phyloP scores from a whole-genome alignment of 2,113 vertebrate genomes.

The rat (Rattus norvegicus) region DNA sequence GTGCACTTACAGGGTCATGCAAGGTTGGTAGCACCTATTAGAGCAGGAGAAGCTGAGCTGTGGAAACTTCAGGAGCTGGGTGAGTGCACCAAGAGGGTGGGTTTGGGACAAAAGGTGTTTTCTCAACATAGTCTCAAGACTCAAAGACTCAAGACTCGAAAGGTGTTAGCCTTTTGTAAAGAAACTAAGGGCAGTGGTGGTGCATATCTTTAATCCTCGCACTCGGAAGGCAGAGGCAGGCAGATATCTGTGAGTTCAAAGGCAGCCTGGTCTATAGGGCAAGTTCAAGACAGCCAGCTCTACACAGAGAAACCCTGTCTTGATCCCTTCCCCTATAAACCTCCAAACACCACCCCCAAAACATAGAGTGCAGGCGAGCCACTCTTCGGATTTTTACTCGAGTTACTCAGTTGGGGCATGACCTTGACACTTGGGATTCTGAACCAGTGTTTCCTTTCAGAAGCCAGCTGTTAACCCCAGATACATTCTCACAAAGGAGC shows the following conservation, averaged over 20 bases:
- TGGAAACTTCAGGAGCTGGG: background rate
- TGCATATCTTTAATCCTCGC: background rate
- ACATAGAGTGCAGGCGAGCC: background rate
- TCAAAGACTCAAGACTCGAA: background rate
- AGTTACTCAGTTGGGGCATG: background rate
- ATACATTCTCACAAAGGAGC: constrained; percentile 77
- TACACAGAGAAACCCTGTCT: background rate
- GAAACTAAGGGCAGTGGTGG: background rate
- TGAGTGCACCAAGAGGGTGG: background rate
- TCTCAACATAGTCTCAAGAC: background rate
- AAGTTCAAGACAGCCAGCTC: background rate
- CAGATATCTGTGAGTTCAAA: background rate
- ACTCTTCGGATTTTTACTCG: background rate
- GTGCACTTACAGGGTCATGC: background rate
- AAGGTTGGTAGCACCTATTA: too few species aligned
- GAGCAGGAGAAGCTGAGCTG: background rate
- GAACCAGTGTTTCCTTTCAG: constrained; percentile 48
- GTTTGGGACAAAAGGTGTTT: background rate
- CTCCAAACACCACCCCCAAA: too few species aligned
- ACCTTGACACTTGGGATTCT: constrained; percentile 60
- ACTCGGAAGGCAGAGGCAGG: background rate
- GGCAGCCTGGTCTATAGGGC: background rate
- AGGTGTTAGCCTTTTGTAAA: constrained; percentile 2
- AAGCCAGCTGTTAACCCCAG: constrained; percentile 47
- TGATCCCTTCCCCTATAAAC: background rate